Base-by-base conservation (phyloP, 1,140 invertebrate species). In the Cydia amplana region DNA sequence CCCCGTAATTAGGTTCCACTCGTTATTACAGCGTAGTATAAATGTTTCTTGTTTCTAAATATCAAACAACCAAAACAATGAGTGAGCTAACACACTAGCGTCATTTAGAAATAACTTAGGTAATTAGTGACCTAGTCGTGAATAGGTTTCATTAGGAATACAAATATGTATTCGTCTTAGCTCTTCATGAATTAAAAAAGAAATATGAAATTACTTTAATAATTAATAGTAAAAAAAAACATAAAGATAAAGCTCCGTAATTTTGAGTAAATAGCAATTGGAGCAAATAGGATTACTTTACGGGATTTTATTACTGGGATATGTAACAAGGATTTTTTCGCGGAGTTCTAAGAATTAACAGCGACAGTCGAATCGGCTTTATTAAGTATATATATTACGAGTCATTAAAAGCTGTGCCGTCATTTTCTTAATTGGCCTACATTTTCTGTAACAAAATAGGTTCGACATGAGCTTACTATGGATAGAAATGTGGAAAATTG, bases 41-140 rank as follows among this genome's bases (percentile, higher is more conserved):
- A 43, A 70, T 70, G 32, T 70, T 70, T 70, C 65, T 70, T 70
- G 65, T 36, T 36, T 70, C 65, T 70, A 70, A 70, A 70, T 70
- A 70, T 40, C 65, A 70, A 40, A 70, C 65, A 43, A 70, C 65
- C 65, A 18, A 67, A 70, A 70, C 65, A 70, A 70, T 70, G 65
- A 70, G 28, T 70, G 32, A 70, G 65, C 64, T 36, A 36, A 70
- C 32, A 28, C 7, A 60, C 55, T 9, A 18, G 10, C 55, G 20
- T 10, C 18, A 20, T 60, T 60, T 20, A 51, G 46, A 5, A 60
- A 60, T 23, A 20, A 23, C 20, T n/a, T n/a, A n/a, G n/a, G 23
- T 60, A 60, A 60, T 60, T 60, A 60, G 55, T 60, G 55, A 60
- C 55, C 55, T 60, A 60, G 55, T 60, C 55, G 18, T 12, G 9